Evolutionary conservation across 2,797 vertebrate species (phyloP), one percentile per base, ranked within the genome.

Genomic region (Chloroceryle inda): DNA sequence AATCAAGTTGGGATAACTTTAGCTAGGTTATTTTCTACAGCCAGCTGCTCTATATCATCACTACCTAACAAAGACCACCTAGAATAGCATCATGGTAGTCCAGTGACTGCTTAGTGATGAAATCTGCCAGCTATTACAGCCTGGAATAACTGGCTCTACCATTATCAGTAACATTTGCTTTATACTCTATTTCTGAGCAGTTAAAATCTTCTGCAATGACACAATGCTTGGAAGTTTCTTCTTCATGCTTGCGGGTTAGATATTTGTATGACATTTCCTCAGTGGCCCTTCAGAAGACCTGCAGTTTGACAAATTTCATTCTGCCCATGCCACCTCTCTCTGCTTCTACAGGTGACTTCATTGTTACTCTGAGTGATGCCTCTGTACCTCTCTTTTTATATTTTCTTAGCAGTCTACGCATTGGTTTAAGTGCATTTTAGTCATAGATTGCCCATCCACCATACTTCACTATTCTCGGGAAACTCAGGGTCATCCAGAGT

Each of bases 41-140:
- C 67, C 96, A 97, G 95, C 95, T 97, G 96, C 74, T 93, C 80
- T 96, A 63, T 97, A 77, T 71, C 88, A 96, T 96, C 88, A 80
- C 93, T 94, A 95, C 86, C 90, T 96, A 96, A 94, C 85, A 94
- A 91, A 96, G 90, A 73, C 38, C 79, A 85, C 56, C 90, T 95
- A 96, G 88, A 97, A 97, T 97, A 97, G 94, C 67, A 85, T 56
- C 92, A 53, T 67, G 75, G 67, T 20, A 82, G 80, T 52, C 33
- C 71, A 87, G 55, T 59, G 86, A 74, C 40, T 87, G 77, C 85
- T 85, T 90, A 71, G 56, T 96, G 95, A 94, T 94, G 95, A 94
- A 93, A 93, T 88, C 59, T 88, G 55, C 59, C 90, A 88, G 86
- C 86, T 94, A 89, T 91, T 69, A 87, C 53, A 74, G 71, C 77